Evolutionary conservation across 2,888 invertebrate genomes (phyloP).

Genomic region (Drepanosiphum platanoidis): DNA sequence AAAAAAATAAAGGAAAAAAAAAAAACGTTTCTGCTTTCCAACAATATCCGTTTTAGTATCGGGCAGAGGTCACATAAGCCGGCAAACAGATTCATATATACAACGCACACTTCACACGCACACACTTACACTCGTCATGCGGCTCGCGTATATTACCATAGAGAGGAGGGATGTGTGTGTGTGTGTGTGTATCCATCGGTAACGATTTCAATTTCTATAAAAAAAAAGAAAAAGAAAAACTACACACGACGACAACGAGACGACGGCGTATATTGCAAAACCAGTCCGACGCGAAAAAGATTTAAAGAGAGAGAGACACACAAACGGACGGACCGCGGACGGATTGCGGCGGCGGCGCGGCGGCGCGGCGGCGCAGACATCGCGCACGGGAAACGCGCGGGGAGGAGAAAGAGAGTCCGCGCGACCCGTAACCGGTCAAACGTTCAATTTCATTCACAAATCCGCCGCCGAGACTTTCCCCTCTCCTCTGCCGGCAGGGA

Average conservation of each 20-base stretch:
- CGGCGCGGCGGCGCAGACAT: too few species aligned
- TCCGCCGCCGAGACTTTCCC: constrained; percentile 37
- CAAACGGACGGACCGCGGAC: too few species aligned
- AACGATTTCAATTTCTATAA: constrained; percentile 60
- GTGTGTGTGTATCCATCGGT: constrained; percentile 16
- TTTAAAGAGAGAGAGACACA: neutral
- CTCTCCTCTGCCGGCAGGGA: neutral
- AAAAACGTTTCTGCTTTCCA: constrained; percentile 44
- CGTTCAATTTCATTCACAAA: constrained; percentile 61
- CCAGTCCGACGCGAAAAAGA: constrained; percentile 24
- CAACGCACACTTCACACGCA: too few species aligned
- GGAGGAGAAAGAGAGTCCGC: constrained; percentile 33
- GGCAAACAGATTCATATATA: neutral
- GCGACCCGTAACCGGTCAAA: constrained; percentile 48
- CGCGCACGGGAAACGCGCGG: constrained; percentile 21
- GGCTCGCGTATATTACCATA: constrained; percentile 23
- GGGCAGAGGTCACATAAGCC: constrained; percentile 45
- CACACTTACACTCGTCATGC: neutral
- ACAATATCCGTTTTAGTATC: constrained; percentile 48
- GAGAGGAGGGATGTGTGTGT: neutral
- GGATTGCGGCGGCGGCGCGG: too few species aligned
- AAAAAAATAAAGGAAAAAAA: too few species aligned
- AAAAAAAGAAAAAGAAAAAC: constrained; percentile 33
- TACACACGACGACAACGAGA: neutral
- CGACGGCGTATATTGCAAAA: constrained; percentile 40